These are phyloP conservation scores for Oreotrochilus melanogaster DNA, from an alignment of 2,113 vertebrate species.

Conservation along the genomic window DNA sequence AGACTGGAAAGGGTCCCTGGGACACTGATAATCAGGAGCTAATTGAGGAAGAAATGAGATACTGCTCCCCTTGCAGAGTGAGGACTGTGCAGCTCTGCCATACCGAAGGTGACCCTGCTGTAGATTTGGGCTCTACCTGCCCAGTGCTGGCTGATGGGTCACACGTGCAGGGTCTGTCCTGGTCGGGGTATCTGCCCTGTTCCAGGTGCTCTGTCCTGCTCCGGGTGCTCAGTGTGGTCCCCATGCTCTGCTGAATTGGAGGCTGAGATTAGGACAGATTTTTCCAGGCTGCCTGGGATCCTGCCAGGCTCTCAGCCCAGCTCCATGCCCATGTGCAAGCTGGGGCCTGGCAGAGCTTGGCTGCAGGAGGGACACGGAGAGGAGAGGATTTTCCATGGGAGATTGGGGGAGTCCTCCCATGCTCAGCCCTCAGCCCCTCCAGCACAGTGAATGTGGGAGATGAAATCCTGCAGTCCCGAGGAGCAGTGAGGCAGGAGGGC, in stretches of 20 bases:
- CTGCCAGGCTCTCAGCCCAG: no score
- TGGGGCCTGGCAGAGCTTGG: no score
- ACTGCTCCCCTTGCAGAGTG: not conserved
- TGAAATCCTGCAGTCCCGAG: no score
- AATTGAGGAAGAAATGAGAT: constrained; percentile 78
- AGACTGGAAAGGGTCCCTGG: constrained; percentile 68
- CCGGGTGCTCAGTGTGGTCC: not conserved
- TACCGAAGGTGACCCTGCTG: constrained; percentile 68
- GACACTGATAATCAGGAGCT: constrained; percentile 76
- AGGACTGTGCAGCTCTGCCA: not conserved
- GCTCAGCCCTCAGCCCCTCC: no score
- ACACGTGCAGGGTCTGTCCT: not conserved
- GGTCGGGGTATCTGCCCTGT: not conserved
- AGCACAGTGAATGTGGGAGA: no score
- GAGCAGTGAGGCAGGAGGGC: no score
- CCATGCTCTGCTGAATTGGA: not conserved
- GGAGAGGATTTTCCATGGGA: no score
- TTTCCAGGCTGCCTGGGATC: no score
- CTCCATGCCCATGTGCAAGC: no score
- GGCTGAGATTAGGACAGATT: no score
- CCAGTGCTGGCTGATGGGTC: rapidly evolving
- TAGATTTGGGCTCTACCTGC: not conserved
- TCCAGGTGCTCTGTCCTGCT: rapidly evolving
- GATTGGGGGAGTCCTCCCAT: no score
- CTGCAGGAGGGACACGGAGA: no score